phyloP scores from a whole-genome alignment of 1,140 invertebrate species.

The Zaprionus vittiger region DNA sequence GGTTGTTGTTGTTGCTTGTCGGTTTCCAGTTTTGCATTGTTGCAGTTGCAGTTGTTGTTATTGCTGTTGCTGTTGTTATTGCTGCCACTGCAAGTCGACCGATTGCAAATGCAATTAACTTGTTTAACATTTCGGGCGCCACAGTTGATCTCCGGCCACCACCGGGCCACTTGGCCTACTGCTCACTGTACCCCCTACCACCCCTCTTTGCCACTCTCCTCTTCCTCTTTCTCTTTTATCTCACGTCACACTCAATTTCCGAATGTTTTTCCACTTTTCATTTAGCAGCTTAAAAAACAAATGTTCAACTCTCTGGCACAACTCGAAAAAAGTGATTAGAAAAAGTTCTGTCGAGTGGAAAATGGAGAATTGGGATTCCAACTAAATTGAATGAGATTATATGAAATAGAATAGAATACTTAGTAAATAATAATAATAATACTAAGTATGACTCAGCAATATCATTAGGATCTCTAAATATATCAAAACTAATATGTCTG shows the following conservation, averaged over 20 bases:
- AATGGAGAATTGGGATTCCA: not conserved
- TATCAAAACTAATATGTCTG: too few species aligned
- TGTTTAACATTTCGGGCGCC: slow-evolving; percentile 53
- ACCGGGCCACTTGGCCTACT: slow-evolving; percentile 28
- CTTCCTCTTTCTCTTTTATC: not conserved
- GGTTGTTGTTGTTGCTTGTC: slow-evolving; percentile 16
- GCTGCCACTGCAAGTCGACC: slow-evolving; percentile 3
- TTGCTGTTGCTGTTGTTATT: slow-evolving; percentile 2
- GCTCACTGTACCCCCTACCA: not conserved
- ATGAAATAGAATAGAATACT: not conserved
- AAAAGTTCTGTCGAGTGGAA: not conserved
- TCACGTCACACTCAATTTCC: not conserved
- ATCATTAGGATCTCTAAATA: too few species aligned
- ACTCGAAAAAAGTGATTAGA: not conserved
- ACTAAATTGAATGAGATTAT: not conserved
- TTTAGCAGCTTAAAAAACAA: slow-evolving; percentile 8
- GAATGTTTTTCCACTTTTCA: slow-evolving; percentile 17
- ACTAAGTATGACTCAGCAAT: too few species aligned
- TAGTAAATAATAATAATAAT: too few species aligned
- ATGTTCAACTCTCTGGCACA: not conserved
- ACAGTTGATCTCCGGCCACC: slow-evolving; percentile 31
- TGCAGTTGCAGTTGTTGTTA: slow-evolving; percentile 27
- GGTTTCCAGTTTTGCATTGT: slow-evolving; percentile 50
- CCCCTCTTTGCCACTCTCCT: too few species aligned
- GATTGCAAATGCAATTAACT: slow-evolving; percentile 65